Evolutionary conservation across 2,113 vertebrate genomes (phyloP).

Genomic region (Atractosteus spatula): DNA sequence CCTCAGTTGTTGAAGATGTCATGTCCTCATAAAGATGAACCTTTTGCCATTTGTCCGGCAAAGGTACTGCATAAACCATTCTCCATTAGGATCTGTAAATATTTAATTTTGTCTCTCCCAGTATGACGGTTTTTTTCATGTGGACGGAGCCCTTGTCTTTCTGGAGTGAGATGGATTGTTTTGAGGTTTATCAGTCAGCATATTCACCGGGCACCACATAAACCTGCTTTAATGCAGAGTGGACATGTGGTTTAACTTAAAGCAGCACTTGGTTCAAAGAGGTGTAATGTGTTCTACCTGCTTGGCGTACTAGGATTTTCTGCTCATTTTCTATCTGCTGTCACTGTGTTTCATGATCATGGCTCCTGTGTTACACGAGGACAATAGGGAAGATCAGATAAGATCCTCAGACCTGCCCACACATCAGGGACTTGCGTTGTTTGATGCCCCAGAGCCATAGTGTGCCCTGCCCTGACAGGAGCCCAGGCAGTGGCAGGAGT

Average conservation of each 20-base stretch:
- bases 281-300: slow-evolving; percentile 68
- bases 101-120: slow-evolving; percentile 10
- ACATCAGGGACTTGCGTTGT: too few species aligned
- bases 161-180: slow-evolving; percentile 15
- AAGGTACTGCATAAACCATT: neutral
- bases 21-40: too few species aligned
- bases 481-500: too few species aligned
- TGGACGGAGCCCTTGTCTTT: slow-evolving; percentile 10
- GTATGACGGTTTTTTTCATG: neutral
- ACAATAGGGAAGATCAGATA: too few species aligned
- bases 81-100: slow-evolving; percentile 20
- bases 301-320: slow-evolving; percentile 61
- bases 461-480: too few species aligned
- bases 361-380: too few species aligned
- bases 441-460: too few species aligned
- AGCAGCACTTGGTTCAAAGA: slow-evolving; percentile 46
- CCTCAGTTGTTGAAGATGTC: too few species aligned
- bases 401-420: too few species aligned
- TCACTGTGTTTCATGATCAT: too few species aligned
- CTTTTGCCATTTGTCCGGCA: too few species aligned
- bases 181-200: slow-evolving; percentile 8
- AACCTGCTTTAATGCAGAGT: neutral
- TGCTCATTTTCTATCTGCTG: slow-evolving; percentile 15
- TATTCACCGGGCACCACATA: neutral
- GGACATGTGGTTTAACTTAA: slow-evolving; percentile 66